Percentiles rank a stretch among this genome's conserved stretches.
These are phyloP conservation scores for Scolopax bukidnonensis DNA, from an alignment of 2,797 vertebrate genomes.

Conservation along the genomic window DNA sequence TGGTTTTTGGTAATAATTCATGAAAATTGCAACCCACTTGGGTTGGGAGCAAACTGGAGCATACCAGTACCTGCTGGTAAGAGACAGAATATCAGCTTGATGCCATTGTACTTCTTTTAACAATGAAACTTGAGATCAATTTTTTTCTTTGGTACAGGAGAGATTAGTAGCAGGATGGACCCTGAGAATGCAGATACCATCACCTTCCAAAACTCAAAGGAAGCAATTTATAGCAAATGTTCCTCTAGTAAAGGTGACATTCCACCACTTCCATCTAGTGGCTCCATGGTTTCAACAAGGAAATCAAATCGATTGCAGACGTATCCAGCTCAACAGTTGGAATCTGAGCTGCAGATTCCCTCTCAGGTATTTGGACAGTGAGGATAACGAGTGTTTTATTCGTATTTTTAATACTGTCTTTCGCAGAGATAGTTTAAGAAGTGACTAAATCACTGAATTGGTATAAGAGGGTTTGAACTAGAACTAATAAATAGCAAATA, in stretches of 20 bases:
- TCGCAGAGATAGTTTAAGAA: not conserved
- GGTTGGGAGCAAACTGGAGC: not conserved
- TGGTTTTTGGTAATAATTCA: not conserved
- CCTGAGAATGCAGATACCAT: not conserved
- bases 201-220: not conserved
- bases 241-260: not conserved
- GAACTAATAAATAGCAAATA: not conserved
- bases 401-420: not conserved
- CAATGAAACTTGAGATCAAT: not conserved
- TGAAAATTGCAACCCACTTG: not conserved
- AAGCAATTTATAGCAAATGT: not conserved
- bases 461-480: not conserved
- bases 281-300: constrained; percentile 13
- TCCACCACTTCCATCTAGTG: constrained; percentile 61
- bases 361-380: constrained; percentile 64
- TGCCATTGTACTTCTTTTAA: not conserved
- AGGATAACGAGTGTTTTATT: not conserved
- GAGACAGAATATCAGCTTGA: not conserved
- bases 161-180: not conserved
- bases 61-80: not conserved
- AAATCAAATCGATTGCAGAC: not conserved
- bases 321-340: not conserved
- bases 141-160: not conserved
- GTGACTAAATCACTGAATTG: not conserved
- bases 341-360: not conserved